phyloP scores from a whole-genome alignment of 2,888 invertebrate genomes.

The Lamproptera curius region DNA sequence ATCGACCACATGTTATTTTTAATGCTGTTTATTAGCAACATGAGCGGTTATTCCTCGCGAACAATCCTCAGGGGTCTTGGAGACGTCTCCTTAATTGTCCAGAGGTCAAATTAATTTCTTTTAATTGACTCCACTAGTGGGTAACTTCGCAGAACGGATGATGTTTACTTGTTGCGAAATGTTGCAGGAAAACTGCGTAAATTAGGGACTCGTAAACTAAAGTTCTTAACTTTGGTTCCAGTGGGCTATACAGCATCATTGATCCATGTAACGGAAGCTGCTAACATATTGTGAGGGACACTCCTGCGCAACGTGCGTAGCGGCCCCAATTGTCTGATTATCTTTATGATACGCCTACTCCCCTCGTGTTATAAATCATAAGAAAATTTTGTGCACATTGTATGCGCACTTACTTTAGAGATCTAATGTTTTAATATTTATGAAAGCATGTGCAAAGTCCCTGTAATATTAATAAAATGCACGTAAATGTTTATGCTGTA shows the following conservation, averaged over 20 bases:
- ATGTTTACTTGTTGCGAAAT: not conserved
- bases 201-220: not conserved
- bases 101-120: constrained; percentile 71
- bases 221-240: constrained; percentile 5
- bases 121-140: constrained; percentile 46
- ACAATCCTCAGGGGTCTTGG: constrained; percentile 18
- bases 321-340: constrained; percentile 75
- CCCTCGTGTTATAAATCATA: constrained; percentile 43
- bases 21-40: too few relatives aligned
- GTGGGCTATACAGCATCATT: constrained; percentile 29
- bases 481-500: not conserved
- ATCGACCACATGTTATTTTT: too few relatives aligned
- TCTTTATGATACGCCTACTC: constrained; percentile 68
- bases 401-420: not conserved
- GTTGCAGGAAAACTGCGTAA: too few relatives aligned
- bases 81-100: constrained; percentile 48
- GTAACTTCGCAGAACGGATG: constrained; percentile 32
- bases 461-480: not conserved
- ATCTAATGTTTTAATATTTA: not conserved
- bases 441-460: not conserved
- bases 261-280: constrained; percentile 50
- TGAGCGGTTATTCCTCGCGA: not conserved
- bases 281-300: constrained; percentile 54
- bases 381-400: constrained; percentile 25
- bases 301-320: constrained; percentile 68